Conservation (phyloP, 2,888 invertebrate species). For the Flexamia atlantica region DNA sequence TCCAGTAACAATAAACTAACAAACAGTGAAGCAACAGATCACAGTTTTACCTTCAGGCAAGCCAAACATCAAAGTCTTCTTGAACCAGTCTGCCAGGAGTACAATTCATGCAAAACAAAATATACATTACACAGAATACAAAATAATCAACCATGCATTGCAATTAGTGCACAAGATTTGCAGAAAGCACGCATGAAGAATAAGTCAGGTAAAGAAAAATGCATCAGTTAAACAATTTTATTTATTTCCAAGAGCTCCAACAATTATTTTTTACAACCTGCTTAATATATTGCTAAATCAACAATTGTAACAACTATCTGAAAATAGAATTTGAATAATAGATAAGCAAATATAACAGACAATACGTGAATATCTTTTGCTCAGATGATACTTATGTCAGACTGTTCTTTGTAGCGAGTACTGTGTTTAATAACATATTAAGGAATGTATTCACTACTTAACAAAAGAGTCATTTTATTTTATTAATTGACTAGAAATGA, state of each 20-base stretch:
- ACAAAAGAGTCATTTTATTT: no score
- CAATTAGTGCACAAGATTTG: not conserved
- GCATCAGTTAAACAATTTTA: not conserved
- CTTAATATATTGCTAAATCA: not conserved
- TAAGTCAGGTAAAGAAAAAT: slow-evolving; percentile 14
- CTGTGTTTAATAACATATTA: no score
- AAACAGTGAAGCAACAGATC: not conserved
- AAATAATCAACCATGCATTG: slow-evolving; percentile 26
- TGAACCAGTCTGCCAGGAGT: slow-evolving; percentile 62
- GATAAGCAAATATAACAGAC: no score
- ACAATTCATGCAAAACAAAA: slow-evolving; percentile 62
- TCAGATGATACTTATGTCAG: no score
- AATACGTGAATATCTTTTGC: no score
- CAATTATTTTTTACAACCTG: slow-evolving; percentile 18
- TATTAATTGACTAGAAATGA: not conserved
- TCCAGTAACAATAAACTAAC: not conserved
- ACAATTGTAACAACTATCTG: slow-evolving; percentile 23
- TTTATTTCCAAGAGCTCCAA: slow-evolving; percentile 34
- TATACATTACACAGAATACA: slow-evolving; percentile 3
- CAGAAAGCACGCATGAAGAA: not conserved
- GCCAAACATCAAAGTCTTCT: slow-evolving; percentile 64
- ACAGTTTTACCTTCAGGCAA: slow-evolving; percentile 64
- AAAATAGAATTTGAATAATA: not conserved
- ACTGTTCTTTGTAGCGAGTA: no score
- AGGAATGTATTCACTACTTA: no score